Base-by-base conservation (phyloP, 2,797 vertebrate species). In the Chelmon rostratus region DNA sequence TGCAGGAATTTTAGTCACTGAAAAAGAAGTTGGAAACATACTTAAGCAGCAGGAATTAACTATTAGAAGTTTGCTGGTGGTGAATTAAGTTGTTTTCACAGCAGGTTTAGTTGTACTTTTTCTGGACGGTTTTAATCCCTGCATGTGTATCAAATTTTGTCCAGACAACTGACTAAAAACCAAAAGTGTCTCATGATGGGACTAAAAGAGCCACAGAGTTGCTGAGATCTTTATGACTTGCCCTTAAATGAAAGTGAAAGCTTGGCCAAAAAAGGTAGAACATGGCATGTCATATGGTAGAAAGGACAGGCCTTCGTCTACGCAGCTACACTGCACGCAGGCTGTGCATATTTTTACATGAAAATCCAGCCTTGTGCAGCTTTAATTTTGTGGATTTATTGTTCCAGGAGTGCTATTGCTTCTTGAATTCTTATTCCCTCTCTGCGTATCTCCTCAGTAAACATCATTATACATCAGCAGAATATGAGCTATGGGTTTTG, bases 341-440 rank as follows among this genome's bases (percentile, higher is more conserved):
- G 1, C 5, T 49, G 35, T 65, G 67, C 28, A 73, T 74, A 31
- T 86, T 72, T 74, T 83, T 67, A 28, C 3, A 81, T 53, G 38
- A 78, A 59, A 75, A 44, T n/a, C 35, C 19, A 42, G 15, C 53
- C 11, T 71, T 68, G 23, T 65, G 66, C 68, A 49, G 38, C 54
- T 81, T 80, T 77, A 72, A 74, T 54, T 71, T 65, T 19, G 63
- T 54, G 46, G 42, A 66, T 74, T 61, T 77, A 83, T 69, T 76
- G 71, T 79, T 81, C 59, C 23, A 37, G 18, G 28, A 28, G 46
- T 33, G 54, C 38, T 47, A 63, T 37, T 63, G n/a, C 28, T 19
- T 63, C 73, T 54, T 70, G 21, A 78, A 83, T 76, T 65, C 5
- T 25, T 57, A 76, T 64, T 84, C 74, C 47, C 33, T 56, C 21